phyloP scores from a whole-genome alignment of 35 echinoderm and acorn worm species.

The Ophioderma brevispina region DNA sequence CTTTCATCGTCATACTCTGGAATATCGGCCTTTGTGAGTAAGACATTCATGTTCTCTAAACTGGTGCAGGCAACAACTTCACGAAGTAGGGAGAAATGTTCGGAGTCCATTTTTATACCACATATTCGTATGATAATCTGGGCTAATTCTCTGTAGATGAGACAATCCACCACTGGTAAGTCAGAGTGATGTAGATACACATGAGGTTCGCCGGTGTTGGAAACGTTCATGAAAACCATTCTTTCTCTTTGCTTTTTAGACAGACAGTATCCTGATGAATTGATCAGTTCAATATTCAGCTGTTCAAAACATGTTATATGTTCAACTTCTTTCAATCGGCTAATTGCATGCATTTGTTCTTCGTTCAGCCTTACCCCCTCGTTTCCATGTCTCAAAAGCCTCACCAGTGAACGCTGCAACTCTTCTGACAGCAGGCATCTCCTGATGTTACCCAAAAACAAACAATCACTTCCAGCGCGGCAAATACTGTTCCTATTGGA shows the following conservation, averaged over 20 bases:
- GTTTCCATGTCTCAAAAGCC: background rate
- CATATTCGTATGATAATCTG: background rate
- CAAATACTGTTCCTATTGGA: background rate
- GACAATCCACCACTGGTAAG: background rate
- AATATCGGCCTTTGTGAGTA: slow-evolving; percentile 17
- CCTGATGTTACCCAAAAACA: background rate
- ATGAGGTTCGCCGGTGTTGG: background rate
- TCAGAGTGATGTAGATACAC: background rate
- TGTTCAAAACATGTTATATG: background rate
- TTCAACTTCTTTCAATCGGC: background rate
- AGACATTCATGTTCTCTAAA: background rate
- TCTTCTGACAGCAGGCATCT: slow-evolving; percentile 5
- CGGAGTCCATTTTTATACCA: background rate
- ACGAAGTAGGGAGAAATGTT: background rate
- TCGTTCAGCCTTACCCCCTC: background rate
- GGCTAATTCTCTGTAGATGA: background rate
- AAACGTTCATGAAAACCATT: background rate
- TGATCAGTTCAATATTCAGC: slow-evolving; percentile 1
- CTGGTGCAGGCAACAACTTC: background rate
- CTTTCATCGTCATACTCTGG: slow-evolving; percentile 22
- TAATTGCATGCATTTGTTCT: background rate
- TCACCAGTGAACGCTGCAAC: background rate
- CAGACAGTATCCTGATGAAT: background rate
- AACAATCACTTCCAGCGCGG: slow-evolving; percentile 10
- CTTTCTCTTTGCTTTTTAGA: background rate